phyloP scores from a whole-genome alignment of 1,140 invertebrate genomes.

The Drosophila insularis region DNA sequence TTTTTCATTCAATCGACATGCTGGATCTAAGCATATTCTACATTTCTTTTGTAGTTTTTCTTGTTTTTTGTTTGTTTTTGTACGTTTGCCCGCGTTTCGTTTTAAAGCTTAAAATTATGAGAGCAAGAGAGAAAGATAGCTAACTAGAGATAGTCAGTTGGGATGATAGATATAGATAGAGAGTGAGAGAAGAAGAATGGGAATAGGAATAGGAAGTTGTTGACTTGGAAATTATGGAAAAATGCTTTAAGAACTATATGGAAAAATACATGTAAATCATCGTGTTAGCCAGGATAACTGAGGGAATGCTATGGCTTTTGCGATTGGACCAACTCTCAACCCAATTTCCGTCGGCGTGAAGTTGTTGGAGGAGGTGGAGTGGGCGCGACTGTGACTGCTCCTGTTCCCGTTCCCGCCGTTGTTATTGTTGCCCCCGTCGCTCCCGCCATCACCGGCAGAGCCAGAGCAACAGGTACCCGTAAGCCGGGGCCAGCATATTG shows the following conservation, averaged over 20 bases:
- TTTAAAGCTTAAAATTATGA: conserved; percentile 53
- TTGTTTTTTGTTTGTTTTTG: conserved; percentile 34
- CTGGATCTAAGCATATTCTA: conserved; percentile 1
- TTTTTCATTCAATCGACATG: neutral
- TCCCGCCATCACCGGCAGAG: conserved; percentile 51
- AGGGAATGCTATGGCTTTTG: conserved; percentile 17
- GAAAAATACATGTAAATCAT: neutral
- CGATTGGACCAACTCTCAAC: conserved; percentile 2
- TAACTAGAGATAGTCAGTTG: conserved; percentile 3
- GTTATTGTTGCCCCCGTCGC: conserved; percentile 5
- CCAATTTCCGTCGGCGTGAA: conserved; percentile 32
- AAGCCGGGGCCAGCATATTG: conserved; percentile 53
- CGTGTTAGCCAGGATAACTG: conserved; percentile 10
- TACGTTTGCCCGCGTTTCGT: conserved; percentile 31
- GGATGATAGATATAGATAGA: neutral
- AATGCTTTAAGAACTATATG: neutral
- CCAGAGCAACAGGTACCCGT: conserved; percentile 43
- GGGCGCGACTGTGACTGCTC: neutral
- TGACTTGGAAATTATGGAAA: neutral
- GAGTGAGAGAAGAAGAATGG: neutral
- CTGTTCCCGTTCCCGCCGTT: conserved; percentile 5
- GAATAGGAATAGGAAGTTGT: neutral
- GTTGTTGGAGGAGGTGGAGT: neutral
- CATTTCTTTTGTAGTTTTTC: conserved; percentile 33
- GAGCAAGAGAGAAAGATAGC: conserved; percentile 39